Evolutionary conservation across 2,113 vertebrate genomes (phyloP), one percentile per base, ranked within the genome.

Genomic region (Pedetes capensis): DNA sequence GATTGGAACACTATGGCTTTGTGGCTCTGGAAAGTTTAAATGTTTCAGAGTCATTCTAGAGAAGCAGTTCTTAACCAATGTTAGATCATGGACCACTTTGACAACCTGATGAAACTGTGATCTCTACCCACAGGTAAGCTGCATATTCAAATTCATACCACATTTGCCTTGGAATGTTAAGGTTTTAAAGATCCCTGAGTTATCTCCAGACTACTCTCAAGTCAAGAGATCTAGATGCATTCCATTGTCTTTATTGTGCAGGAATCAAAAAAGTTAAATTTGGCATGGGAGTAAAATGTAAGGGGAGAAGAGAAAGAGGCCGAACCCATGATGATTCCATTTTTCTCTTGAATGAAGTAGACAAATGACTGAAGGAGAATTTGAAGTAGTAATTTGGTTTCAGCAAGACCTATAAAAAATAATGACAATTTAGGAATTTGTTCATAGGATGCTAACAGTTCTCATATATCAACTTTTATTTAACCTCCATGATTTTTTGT

Each of bases 161-260:
- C 74, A 72, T 81, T 93, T 82, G n/a, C 18, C 23, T 79, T 53
- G 6, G 59, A 39, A 71, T 57, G 29, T 64, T 8, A 93, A 78
- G n/a, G 39, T 64, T 92, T 59, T 10, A 51, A 55, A 63, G 37
- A 51, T 20, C 17, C 27, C 20, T 25, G 5, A 63, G 4, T 27
- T 39, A 17, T n/a, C 61, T 9, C 17, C 51, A 69, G 39, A 59
- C 32, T 81, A 3, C 5, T 63, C 8, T 63, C 32, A 95, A 95
- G 16, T 91, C 64, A 81, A 83, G n/a, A 93, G 23, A 87, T 42
- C 18, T 1, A 17, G 13, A 66, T 96, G 94, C 94, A 69, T 96
- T 97, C 49, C 66, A 25, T 78, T 90, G 42, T 42, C 68, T 97
- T 97, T 97, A 97, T 97, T 97, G 34, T 78, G n/a, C 39, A 95